phyloP scores from a whole-genome alignment of 2,888 invertebrate species.

The Fabriciana adippe region DNA sequence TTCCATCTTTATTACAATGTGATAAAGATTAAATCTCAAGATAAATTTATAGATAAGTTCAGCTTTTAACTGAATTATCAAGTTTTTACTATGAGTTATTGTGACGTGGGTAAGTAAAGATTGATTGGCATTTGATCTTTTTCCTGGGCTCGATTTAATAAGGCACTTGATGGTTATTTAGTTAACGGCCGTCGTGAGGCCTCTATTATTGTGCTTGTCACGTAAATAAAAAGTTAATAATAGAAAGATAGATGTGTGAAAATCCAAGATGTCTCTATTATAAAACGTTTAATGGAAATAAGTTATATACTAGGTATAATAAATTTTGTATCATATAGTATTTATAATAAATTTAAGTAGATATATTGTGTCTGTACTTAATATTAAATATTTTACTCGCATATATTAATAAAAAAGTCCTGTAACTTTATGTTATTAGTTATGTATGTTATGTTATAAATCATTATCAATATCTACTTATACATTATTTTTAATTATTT shows the following conservation, averaged over 20 bases:
- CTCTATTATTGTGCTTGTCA: constrained; percentile 26
- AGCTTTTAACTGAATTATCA: constrained; percentile 39
- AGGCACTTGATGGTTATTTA: constrained; percentile 30
- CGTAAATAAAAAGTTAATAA: constrained; percentile 22
- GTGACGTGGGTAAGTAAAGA: constrained; percentile 38
- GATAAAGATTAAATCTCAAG: constrained; percentile 3
- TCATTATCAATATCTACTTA: too few species aligned
- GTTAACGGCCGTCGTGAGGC: constrained; percentile 31
- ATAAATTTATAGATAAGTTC: constrained; percentile 7
- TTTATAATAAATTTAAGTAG: not conserved
- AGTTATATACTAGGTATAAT: too few species aligned
- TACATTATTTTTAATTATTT: too few species aligned
- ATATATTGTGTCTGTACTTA: too few species aligned
- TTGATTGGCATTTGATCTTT: constrained; percentile 39
- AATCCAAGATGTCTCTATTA: constrained; percentile 6
- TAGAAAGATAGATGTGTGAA: constrained; percentile 19
- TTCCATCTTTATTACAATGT: constrained; percentile 11
- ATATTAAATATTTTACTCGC: too few species aligned
- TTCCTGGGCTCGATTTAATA: constrained; percentile 35
- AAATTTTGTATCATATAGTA: not conserved
- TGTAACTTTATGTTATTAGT: too few species aligned
- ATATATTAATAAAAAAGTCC: too few species aligned
- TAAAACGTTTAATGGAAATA: not conserved
- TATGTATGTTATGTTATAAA: too few species aligned
- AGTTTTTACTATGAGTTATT: constrained; percentile 44